These are phyloP conservation scores for Micromesistius poutassou DNA, from an alignment of 2,797 vertebrate genomes.

Conservation along the genomic window DNA sequence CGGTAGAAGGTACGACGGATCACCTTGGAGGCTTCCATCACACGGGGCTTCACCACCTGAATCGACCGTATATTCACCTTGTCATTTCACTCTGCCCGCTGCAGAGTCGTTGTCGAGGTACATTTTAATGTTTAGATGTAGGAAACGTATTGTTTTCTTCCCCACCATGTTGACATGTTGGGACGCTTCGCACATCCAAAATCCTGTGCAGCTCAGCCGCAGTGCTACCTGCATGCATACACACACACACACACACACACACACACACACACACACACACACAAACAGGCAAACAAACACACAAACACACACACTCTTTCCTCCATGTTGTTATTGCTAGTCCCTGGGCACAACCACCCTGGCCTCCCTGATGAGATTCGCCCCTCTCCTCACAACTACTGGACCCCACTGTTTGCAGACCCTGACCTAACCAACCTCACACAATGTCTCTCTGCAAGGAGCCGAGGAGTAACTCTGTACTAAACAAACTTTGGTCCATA, in stretches of 20 bases:
- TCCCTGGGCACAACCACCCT: background rate
- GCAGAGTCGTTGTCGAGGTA: too few relatives aligned
- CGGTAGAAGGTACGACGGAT: slow-evolving; percentile 30
- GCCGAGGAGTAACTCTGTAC: background rate
- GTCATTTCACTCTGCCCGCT: too few relatives aligned
- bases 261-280: too few relatives aligned
- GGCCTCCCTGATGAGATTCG: background rate
- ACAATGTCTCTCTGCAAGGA: background rate
- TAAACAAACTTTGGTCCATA: background rate
- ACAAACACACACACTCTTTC: too few relatives aligned
- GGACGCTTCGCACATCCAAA: too few relatives aligned
- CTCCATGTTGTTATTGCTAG: slow-evolving; percentile 3
- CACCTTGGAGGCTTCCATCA: slow-evolving; percentile 36
- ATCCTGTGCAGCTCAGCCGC: too few relatives aligned
- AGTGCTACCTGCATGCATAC: too few relatives aligned
- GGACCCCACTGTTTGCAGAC: slow-evolving; percentile 40
- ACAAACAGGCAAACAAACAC: too few relatives aligned
- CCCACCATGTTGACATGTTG: background rate
- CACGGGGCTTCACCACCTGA: too few relatives aligned
- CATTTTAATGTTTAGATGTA: background rate
- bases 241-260: too few relatives aligned
- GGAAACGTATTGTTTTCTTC: background rate
- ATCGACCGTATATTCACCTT: too few relatives aligned
- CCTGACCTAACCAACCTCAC: slow-evolving; percentile 43
- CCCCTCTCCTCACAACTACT: background rate